These are phyloP conservation scores for Geophilus truncorum DNA, from an alignment of 2,888 invertebrate species.

Conservation along the genomic window DNA sequence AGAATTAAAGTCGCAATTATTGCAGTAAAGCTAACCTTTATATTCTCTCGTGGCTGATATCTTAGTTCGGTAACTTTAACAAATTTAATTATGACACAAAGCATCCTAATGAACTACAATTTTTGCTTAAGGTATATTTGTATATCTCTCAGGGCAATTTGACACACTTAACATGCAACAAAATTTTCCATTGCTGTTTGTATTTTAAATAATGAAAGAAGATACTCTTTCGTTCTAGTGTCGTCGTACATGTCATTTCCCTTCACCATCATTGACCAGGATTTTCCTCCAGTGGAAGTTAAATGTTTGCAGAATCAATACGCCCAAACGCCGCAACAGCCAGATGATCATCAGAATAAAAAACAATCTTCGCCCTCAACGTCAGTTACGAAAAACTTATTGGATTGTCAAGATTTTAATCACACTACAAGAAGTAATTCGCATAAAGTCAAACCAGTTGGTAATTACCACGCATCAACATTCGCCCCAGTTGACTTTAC, in stretches of 20 bases:
- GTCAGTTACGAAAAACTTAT: background rate
- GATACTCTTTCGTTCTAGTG: too few relatives aligned
- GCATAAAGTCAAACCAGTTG: slow-evolving; percentile 14
- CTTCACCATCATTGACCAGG: slow-evolving; percentile 35
- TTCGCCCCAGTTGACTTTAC: slow-evolving; percentile 20
- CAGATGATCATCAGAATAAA: slow-evolving; percentile 2
- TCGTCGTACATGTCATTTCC: slow-evolving; percentile 33
- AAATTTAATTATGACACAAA: too few relatives aligned
- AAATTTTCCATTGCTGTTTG: too few relatives aligned
- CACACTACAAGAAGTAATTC: slow-evolving; percentile 12
- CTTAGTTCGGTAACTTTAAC: too few relatives aligned
- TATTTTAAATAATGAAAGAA: too few relatives aligned
- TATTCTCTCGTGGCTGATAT: too few relatives aligned
- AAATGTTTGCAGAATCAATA: slow-evolving; percentile 37
- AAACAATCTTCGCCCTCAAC: slow-evolving; percentile 1
- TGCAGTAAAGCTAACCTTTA: too few relatives aligned
- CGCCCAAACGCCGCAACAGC: background rate
- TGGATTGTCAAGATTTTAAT: slow-evolving; percentile 6
- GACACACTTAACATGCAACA: too few relatives aligned
- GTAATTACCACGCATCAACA: slow-evolving; percentile 20
- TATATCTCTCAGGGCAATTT: too few relatives aligned
- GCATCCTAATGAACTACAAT: too few relatives aligned
- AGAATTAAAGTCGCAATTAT: too few relatives aligned
- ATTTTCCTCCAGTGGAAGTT: slow-evolving; percentile 37
- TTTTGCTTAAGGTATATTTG: too few relatives aligned